Evolutionary conservation across 2,888 invertebrate species (phyloP).

Genomic region (Yponomeuta malinellus): DNA sequence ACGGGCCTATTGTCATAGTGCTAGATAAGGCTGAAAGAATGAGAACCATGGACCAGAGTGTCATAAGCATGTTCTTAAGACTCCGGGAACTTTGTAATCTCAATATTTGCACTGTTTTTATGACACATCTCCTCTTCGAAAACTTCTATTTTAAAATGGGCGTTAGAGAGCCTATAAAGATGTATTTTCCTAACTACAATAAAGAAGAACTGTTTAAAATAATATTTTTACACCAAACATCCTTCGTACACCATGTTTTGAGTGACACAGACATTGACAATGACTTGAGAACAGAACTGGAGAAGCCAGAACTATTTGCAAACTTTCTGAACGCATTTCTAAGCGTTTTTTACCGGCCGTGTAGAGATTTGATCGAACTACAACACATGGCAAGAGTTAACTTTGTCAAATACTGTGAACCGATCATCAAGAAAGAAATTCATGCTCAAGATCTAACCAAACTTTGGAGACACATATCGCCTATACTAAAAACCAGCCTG

Average conservation of each 20-base stretch:
- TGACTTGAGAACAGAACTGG: slow-evolving; percentile 44
- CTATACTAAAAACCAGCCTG: slow-evolving; percentile 83
- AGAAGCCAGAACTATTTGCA: slow-evolving; percentile 78
- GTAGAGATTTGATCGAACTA: slow-evolving; percentile 90
- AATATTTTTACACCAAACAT: slow-evolving; percentile 53
- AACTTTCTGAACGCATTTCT: slow-evolving; percentile 89
- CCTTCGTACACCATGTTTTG: slow-evolving; percentile 48
- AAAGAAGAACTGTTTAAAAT: slow-evolving; percentile 79
- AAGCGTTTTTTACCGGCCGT: slow-evolving; percentile 88
- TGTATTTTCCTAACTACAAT: slow-evolving; percentile 88
- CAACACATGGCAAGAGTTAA: slow-evolving; percentile 85
- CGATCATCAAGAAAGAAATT: slow-evolving; percentile 81
- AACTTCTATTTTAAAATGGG: slow-evolving; percentile 85
- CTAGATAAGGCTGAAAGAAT: slow-evolving; percentile 89
- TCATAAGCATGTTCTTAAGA: slow-evolving; percentile 83
- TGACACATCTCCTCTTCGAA: slow-evolving; percentile 87
- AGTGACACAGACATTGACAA: slow-evolving; percentile 38
- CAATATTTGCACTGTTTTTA: slow-evolving; percentile 84
- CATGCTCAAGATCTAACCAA: slow-evolving; percentile 78
- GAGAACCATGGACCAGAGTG: slow-evolving; percentile 82
- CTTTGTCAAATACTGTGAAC: slow-evolving; percentile 87
- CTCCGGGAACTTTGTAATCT: slow-evolving; percentile 83
- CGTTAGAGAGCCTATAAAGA: slow-evolving; percentile 80
- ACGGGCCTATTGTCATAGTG: slow-evolving; percentile 77
- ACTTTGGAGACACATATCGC: slow-evolving; percentile 88